These are phyloP conservation scores for Gymnosoma rotundatum DNA, from an alignment of 2,888 invertebrate species.

Conservation along the genomic window DNA sequence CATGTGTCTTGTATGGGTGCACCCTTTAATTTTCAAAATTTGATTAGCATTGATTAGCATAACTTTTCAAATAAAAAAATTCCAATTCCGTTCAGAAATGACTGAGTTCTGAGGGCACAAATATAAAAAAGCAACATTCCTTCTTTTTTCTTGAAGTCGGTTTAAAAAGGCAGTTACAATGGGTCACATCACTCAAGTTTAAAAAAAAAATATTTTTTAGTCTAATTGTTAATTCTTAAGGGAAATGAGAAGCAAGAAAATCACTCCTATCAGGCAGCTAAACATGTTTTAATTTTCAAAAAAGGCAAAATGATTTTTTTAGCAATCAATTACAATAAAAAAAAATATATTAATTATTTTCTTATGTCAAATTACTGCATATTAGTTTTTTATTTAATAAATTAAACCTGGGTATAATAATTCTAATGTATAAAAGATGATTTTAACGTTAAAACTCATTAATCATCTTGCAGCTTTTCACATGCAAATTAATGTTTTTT, in stretches of 20 bases:
- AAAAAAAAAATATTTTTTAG: too few relatives aligned
- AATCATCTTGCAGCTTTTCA: slow-evolving; percentile 67
- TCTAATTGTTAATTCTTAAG: not conserved
- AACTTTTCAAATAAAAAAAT: too few relatives aligned
- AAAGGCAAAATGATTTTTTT: not conserved
- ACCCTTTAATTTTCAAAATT: too few relatives aligned
- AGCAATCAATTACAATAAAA: slow-evolving; percentile 8
- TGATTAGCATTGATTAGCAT: too few relatives aligned
- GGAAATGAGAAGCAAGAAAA: not conserved
- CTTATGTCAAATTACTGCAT: slow-evolving; percentile 38
- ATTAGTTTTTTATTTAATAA: slow-evolving; percentile 35
- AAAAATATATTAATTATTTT: not conserved
- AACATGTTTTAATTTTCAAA: not conserved
- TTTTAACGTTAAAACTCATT: slow-evolving; percentile 69
- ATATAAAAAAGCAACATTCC: too few relatives aligned
- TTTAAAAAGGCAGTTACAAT: too few relatives aligned
- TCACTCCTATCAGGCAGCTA: not conserved
- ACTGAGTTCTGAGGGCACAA: too few relatives aligned
- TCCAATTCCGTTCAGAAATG: too few relatives aligned
- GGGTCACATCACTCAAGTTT: too few relatives aligned
- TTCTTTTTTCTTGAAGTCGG: too few relatives aligned
- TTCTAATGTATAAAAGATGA: slow-evolving; percentile 8
- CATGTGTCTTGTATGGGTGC: too few relatives aligned
- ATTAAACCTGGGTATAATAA: not conserved
- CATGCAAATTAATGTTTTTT: slow-evolving; percentile 61